These are phyloP conservation scores for Clinocottus analis DNA, from an alignment of 2,113 vertebrate genomes.

Conservation along the genomic window DNA sequence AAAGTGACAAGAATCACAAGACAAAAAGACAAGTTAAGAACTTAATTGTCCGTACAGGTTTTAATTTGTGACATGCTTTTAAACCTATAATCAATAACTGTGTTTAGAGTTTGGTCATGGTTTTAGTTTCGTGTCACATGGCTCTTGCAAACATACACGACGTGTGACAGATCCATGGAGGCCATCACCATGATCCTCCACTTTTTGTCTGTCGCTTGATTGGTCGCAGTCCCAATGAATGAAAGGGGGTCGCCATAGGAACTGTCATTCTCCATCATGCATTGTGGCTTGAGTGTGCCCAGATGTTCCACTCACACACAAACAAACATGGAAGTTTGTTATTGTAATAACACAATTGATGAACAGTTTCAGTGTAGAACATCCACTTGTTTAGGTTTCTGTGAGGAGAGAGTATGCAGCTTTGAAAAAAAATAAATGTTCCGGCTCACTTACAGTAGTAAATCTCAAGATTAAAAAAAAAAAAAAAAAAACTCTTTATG, in stretches of 20 bases:
- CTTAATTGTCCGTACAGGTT: background rate
- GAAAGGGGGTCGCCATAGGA: background rate
- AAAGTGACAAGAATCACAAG: background rate
- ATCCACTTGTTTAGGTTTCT: too few species aligned
- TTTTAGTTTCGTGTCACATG: background rate
- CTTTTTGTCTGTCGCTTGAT: background rate
- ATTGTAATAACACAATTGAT: background rate
- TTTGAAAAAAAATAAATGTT: background rate
- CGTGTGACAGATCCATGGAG: background rate
- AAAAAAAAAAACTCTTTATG: background rate
- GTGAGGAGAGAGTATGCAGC: background rate
- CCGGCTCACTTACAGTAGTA: background rate
- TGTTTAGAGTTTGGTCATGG: background rate
- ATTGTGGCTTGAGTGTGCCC: conserved; percentile 41
- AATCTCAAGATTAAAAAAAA: background rate
- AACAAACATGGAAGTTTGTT: background rate
- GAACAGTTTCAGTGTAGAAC: background rate
- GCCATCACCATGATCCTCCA: background rate
- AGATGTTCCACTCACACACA: background rate
- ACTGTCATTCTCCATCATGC: conserved; percentile 85
- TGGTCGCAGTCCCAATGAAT: background rate
- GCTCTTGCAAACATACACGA: background rate
- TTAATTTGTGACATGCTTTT: background rate
- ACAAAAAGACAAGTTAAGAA: background rate
- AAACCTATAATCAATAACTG: background rate